A percentile compares a stretch with the other conserved stretches of the same genome.
phyloP scores from a whole-genome alignment of 2,113 vertebrate genomes.

The Ivindomyrus marchei region DNA sequence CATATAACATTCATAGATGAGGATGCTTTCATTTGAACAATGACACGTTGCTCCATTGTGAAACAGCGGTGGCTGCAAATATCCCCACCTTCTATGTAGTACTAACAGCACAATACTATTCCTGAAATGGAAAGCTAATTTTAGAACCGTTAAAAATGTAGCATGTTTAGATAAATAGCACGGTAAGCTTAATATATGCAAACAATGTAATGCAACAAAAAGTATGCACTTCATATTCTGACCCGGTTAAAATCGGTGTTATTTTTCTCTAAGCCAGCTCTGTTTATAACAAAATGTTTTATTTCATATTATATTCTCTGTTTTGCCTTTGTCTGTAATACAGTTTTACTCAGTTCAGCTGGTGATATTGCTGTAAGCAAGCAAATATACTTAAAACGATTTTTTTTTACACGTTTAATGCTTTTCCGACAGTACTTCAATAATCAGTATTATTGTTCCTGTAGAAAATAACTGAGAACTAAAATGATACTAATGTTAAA shows the following conservation, averaged over 20 bases:
- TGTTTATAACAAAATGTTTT: background rate
- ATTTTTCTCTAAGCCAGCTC: background rate
- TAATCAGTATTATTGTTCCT: background rate
- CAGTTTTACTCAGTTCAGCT: background rate
- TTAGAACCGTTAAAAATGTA: background rate
- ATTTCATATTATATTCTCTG: background rate
- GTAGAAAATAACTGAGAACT: background rate
- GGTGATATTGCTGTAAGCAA: background rate
- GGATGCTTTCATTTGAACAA: background rate
- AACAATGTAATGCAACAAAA: background rate
- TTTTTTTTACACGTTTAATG: background rate
- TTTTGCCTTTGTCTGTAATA: background rate
- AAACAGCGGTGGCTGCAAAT: background rate
- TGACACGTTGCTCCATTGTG: background rate
- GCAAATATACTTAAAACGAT: background rate
- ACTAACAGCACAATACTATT: background rate
- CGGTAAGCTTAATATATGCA: background rate
- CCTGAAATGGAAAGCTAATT: background rate
- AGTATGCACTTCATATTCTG: background rate
- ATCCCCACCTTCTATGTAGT: background rate
- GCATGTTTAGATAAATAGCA: background rate
- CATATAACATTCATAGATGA: background rate
- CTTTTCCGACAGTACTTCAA: background rate
- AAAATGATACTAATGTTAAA: background rate
- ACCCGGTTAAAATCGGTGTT: background rate